Evolutionary conservation across 1,140 invertebrate genomes (phyloP), one percentile per base, ranked within the genome.

Genomic region (Dolichoris vasculosae): DNA sequence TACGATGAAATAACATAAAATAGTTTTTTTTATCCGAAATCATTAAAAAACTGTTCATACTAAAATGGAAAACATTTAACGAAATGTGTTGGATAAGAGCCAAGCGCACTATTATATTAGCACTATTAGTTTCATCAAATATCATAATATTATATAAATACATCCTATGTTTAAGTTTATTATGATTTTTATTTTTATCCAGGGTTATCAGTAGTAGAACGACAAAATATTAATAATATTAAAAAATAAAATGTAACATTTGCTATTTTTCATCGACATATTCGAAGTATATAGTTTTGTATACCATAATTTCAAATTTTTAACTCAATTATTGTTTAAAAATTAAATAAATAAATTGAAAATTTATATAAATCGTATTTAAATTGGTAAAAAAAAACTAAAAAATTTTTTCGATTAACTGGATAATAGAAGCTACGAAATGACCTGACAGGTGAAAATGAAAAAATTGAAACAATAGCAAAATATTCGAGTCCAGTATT

Each of bases 401-500:
- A 59, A 73, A 51, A 55, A 67, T 26, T 79, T 48, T 71, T 84
- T 84, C 46, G 40, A 48, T 81, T 85, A 67, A 85, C 64, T 85
- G 67, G 32, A 63, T 63, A 81, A 71, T 26, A 73, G 40, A 85
- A 85, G 78, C 84, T 81, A 85, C 84, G 59, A 85, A 46, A 85
- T 85, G 64, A 85, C 78, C 84, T 85, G 84, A 85, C 67, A 79
- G 69, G 51, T 81, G 43, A 81, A 76, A 75, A 73, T 69, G 83
- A 80, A 63, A 81, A 64, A 73, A 73, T 80, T 80, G 64, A 85
- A 85, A 85, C 35, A 35, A 67, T 51, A 35, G 67, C 35, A 23
- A 17, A 55, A 17, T 23, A 38, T 79, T 81, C 69, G 35, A 81
- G 55, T 85, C 77, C 78, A 85, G 78, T 75, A 81, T 2, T 75